Base-by-base conservation (phyloP, 30 jellyfish, hydroid and myxozoan species). In the Aurelia aurita region DNA sequence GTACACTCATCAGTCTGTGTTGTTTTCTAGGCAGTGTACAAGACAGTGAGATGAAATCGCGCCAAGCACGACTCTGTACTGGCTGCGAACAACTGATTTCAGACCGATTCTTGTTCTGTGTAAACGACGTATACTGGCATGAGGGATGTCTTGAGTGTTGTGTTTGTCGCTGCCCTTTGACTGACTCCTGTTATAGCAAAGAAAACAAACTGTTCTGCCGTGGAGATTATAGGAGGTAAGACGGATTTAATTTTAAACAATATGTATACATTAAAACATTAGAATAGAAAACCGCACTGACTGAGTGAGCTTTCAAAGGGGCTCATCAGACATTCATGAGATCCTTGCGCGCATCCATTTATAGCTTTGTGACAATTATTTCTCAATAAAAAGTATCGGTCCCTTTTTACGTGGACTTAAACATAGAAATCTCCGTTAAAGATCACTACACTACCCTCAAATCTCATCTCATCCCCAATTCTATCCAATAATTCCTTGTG, bases 81-180 rank as follows among this genome's bases (percentile, higher is more conserved):
- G 89, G 89, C 44, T 93, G 98, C 44, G 91, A 69, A 19, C 75
- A 62, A 47, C 87, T 77, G 67, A 93, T 93, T n/a, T 47, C 58
- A 26, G 98, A 88, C 21, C 83, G 85, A 45, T 93, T 44, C 79
- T 28, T 93, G 31, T 75, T 81, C 49, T 49, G 85, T 21, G 86
- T 93, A 8, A 73, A 69, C 79, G 96, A 86, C 27, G 96, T 55
- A 53, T 87, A 71, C 32, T 93, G 98, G 98, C 98, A 93, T 58
- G 98, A 87, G 66, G 21, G 28, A 27, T 93, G 98, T 71, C 79
- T 93, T 13, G 78, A 81, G 45, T 93, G 98, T 76, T 72, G 93
- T 64, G 96, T 73, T 22, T 93, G 98, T 70, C 83, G 77, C 64
- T 64, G 87, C 25, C 31, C 87, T 27, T 72, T 93, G 70, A 39